Evolutionary conservation across 2,113 vertebrate species (phyloP).

Genomic region (Chlorodrepanis virens): DNA sequence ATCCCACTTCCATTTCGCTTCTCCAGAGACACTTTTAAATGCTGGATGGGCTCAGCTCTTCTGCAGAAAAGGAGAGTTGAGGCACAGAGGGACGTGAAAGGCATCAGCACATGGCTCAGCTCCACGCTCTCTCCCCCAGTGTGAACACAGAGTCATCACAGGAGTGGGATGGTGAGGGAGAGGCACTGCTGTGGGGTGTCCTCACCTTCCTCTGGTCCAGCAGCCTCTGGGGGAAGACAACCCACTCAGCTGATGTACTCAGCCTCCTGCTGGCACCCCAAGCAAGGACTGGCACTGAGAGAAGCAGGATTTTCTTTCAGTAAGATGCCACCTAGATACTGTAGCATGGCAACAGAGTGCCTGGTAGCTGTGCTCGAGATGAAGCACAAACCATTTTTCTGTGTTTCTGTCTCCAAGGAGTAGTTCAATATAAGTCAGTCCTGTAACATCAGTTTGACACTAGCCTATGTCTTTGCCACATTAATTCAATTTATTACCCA

Average conservation of each 20-base stretch:
- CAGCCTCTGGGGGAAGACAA: neutral
- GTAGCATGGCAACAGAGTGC: slow-evolving; percentile 44
- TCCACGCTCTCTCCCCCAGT: neutral
- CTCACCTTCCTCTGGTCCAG: neutral
- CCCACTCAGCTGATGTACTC: neutral
- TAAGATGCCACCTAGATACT: slow-evolving; percentile 28
- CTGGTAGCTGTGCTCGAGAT: neutral
- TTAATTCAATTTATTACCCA: slow-evolving; percentile 59
- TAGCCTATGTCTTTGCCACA: slow-evolving; percentile 50
- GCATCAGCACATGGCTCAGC: neutral
- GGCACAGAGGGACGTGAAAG: neutral
- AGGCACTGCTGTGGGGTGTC: neutral
- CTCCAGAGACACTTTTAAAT: neutral
- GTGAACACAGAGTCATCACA: neutral
- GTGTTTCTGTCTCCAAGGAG: slow-evolving; percentile 34
- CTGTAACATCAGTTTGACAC: slow-evolving; percentile 47
- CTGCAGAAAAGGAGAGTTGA: neutral
- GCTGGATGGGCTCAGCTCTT: neutral
- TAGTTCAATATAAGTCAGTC: slow-evolving; percentile 43
- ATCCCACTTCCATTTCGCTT: neutral
- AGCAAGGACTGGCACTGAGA: neutral
- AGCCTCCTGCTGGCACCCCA: neutral
- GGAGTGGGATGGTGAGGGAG: neutral
- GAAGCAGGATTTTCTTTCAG: neutral
- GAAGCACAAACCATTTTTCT: neutral